Percentiles rank a stretch among this genome's conserved stretches.
Evolutionary conservation across 2,888 invertebrate genomes (phyloP).

Genomic region (Mythimna vitellina): DNA sequence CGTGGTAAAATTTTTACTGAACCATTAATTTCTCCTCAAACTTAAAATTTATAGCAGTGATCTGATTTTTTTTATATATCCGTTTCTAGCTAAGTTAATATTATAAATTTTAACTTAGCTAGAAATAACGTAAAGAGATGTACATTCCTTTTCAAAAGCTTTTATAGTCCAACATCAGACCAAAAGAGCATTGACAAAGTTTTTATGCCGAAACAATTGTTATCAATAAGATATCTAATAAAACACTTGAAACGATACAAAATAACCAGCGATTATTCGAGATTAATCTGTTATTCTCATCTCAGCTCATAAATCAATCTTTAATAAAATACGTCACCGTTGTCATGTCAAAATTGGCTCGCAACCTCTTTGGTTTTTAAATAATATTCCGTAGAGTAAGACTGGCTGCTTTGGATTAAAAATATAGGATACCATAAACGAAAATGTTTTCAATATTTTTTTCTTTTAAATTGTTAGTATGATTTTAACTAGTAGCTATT

Average conservation of each 20-base stretch:
- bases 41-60: too few relatives aligned
- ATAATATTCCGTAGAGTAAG: too few relatives aligned
- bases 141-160: not conserved
- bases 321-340: not conserved
- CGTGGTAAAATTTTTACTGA: too few relatives aligned
- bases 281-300: not conserved
- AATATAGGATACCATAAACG: not conserved
- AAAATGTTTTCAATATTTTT: too few relatives aligned
- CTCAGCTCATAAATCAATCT: not conserved
- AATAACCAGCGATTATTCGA: not conserved
- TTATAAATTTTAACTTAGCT: too few relatives aligned
- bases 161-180: not conserved
- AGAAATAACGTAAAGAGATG: not conserved
- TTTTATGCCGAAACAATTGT: not conserved
- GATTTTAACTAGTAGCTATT: too few relatives aligned
- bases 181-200: not conserved
- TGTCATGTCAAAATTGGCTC: too few relatives aligned
- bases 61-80: not conserved
- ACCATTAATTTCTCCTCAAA: too few relatives aligned
- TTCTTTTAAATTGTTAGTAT: too few relatives aligned
- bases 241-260: not conserved
- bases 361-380: too few relatives aligned
- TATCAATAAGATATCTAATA: not conserved
- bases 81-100: not conserved
- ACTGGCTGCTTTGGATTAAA: not conserved